Base-by-base conservation (phyloP, 2,797 vertebrate species). In the Psittacula derbiana region DNA sequence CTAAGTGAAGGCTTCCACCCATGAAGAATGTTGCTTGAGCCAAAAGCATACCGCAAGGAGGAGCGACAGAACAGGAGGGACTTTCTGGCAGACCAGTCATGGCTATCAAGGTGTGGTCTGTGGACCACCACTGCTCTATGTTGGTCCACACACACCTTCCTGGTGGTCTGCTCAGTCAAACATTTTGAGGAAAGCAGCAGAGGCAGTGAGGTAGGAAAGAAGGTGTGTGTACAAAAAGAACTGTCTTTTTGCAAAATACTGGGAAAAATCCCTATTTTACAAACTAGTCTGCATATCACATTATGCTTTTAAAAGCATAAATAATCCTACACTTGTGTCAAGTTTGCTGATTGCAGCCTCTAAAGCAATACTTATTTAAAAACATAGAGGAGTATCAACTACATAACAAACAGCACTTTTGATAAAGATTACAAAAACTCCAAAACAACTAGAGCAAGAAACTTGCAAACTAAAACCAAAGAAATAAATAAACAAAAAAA, bases 161-260 rank as follows among this genome's bases (percentile, higher is more conserved):
- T 90, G 86, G 88, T 95, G 94, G 91, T 95, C 92, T 95, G 40
- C 50, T 69, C 41, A 90, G 60, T 80, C 84, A 88, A 95, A 64
- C 81, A 83, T 83, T 95, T 94, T 6, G 27, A 71, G 55, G 47
- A 91, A 80, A 64, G 58, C 46, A 84, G 84, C 31, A 62, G 52
- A 91, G 65, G 38, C 55, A 66, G 13, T 18, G 40, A 69, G 31
- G 27, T 78, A 88, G 46, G 79, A 75, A 64, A 90, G 49, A 61
- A 50, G 31, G 30, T 27, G 53, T 12, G 14, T 12, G 4, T 76
- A 78, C 31, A 69, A 86, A 92, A 69, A 1, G 1, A 73, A 38
- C n/a, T 3, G 6, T 21, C n/a, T 76, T 75, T 75, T 28, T 74
- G 50, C 47, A 80, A 86, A 83, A 89, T 57, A 27, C 0, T 43